Evolutionary conservation across 2,113 vertebrate species (phyloP).

Genomic region (Toxotes jaculatrix): DNA sequence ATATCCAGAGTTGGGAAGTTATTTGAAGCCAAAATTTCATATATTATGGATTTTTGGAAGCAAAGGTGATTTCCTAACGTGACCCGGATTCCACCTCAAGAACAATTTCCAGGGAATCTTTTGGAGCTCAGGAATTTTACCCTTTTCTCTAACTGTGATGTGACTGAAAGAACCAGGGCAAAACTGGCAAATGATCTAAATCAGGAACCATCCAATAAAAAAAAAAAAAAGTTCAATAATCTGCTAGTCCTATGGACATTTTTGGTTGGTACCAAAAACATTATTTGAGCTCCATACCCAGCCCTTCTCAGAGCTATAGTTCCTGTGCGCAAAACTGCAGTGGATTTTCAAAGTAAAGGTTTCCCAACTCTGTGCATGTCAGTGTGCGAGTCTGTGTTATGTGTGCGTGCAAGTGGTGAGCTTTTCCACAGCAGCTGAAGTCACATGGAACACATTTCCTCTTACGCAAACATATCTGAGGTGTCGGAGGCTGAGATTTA

Average conservation of each 20-base stretch:
- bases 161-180: not conserved
- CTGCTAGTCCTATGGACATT: not conserved
- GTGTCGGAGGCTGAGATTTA: not conserved
- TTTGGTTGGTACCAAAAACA: not conserved
- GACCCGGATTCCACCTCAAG: not conserved
- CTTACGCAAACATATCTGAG: not conserved
- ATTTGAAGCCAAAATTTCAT: not conserved
- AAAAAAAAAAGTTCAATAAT: not conserved
- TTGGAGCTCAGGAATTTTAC: not conserved
- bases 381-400: not conserved
- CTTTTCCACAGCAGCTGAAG: constrained; percentile 65
- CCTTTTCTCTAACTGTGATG: not conserved
- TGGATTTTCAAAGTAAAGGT: not conserved
- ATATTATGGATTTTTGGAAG: not conserved
- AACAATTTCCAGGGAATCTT: not conserved
- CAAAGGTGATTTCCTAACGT: not conserved
- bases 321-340: not conserved
- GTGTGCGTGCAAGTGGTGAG: not conserved
- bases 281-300: not conserved
- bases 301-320: not conserved
- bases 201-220: not conserved
- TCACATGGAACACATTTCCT: constrained; percentile 22
- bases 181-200: not conserved
- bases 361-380: constrained; percentile 25
- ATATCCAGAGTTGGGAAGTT: constrained; percentile 21